These are phyloP conservation scores for Penaeus vannamei DNA, from an alignment of 1,140 invertebrate species.

Conservation along the genomic window DNA sequence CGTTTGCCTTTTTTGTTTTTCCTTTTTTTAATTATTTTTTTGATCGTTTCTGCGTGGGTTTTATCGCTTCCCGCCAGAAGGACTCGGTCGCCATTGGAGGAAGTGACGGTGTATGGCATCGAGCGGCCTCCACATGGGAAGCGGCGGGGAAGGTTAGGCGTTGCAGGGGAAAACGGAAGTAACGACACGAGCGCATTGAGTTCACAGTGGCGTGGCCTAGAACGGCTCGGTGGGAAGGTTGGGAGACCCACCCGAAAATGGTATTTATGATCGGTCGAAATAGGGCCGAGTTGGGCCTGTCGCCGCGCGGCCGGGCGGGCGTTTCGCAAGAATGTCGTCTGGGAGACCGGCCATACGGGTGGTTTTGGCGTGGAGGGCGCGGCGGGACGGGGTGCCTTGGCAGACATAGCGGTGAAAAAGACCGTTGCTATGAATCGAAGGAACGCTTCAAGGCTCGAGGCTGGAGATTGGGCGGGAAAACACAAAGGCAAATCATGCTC, in stretches of 20 bases:
- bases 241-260: not conserved
- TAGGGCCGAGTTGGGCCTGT: too few species aligned
- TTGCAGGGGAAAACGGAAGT: constrained; percentile 34
- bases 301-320: too few species aligned
- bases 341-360: not conserved
- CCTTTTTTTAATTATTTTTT: too few species aligned
- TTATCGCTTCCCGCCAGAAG: too few species aligned
- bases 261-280: not conserved
- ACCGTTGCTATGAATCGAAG: constrained; percentile 43
- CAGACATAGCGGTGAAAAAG: constrained; percentile 46
- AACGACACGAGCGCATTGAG: constrained; percentile 20
- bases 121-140: constrained; percentile 18
- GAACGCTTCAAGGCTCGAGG: constrained; percentile 35
- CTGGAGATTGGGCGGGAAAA: constrained; percentile 5
- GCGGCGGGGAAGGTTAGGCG: constrained; percentile 19
- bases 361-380: not conserved
- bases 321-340: too few species aligned
- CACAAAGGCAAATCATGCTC: too few species aligned
- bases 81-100: too few species aligned
- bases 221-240: constrained; percentile 21
- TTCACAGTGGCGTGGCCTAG: constrained; percentile 33
- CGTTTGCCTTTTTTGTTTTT: too few species aligned
- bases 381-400: not conserved
- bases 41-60: too few species aligned
- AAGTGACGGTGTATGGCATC: constrained; percentile 7